These are phyloP conservation scores for Laodelphax striatellus DNA, from an alignment of 1,140 invertebrate genomes.

Conservation along the genomic window DNA sequence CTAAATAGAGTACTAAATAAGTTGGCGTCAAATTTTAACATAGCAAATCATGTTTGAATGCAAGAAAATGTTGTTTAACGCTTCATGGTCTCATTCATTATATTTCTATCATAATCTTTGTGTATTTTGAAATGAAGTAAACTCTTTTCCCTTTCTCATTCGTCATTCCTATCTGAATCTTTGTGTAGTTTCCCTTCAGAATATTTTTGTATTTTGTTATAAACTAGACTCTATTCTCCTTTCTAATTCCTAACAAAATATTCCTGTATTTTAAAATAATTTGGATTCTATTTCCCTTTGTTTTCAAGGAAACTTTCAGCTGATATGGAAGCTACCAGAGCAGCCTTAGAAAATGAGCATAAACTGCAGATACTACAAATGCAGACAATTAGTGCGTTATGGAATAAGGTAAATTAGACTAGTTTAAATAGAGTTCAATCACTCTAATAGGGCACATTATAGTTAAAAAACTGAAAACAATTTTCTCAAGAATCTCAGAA, in stretches of 20 bases:
- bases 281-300: slow-evolving; percentile 4
- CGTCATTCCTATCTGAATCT: too few species aligned
- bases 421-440: too few species aligned
- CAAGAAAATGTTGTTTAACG: too few species aligned
- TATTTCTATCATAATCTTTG: background rate
- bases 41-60: too few species aligned
- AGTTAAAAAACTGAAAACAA: too few species aligned
- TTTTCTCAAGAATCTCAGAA: too few species aligned
- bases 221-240: background rate
- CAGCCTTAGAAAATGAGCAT: slow-evolving; percentile 70
- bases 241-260: too few species aligned
- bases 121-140: background rate
- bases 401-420: slow-evolving; percentile 87
- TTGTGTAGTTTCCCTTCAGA: too few species aligned
- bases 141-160: background rate
- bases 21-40: too few species aligned
- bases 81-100: too few species aligned
- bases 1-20: too few species aligned
- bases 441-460: too few species aligned
- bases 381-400: slow-evolving; percentile 79
- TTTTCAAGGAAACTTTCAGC: slow-evolving; percentile 53
- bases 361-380: slow-evolving; percentile 77
- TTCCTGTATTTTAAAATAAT: background rate
- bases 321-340: slow-evolving; percentile 70
- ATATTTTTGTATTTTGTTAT: background rate